These are phyloP conservation scores for Globodera rostochiensis DNA, from an alignment of 1,140 invertebrate species.

Conservation along the genomic window DNA sequence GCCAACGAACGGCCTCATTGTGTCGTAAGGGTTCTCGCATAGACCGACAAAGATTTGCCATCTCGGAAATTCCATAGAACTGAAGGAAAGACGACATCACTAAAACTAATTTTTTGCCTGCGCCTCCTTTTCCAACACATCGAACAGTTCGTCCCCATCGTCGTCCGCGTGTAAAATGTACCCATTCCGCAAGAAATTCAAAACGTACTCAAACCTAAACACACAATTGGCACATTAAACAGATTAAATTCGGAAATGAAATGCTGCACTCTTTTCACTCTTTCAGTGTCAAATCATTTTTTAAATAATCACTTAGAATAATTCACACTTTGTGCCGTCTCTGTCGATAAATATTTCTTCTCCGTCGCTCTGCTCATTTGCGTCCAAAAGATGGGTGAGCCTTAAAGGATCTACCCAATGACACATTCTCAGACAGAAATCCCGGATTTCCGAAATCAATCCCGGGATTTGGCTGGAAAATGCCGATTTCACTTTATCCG, in stretches of 20 bases:
- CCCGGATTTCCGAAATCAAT: no score
- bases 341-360: slow-evolving; percentile 16
- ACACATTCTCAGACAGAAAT: no score
- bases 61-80: slow-evolving; percentile 36
- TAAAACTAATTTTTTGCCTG: slow-evolving; percentile 12
- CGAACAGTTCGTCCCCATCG: slow-evolving; percentile 33
- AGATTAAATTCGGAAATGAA: background rate
- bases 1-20: slow-evolving; percentile 30
- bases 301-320: background rate
- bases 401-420: background rate
- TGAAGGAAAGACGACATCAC: slow-evolving; percentile 7
- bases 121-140: slow-evolving; percentile 34
- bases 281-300: no score
- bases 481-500: no score
- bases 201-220: slow-evolving; percentile 30
- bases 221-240: background rate
- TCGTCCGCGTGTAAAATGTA: slow-evolving; percentile 26
- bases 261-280: background rate
- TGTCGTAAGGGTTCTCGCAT: slow-evolving; percentile 26
- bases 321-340: slow-evolving; percentile 20
- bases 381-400: slow-evolving; percentile 8
- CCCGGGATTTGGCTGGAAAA: no score
- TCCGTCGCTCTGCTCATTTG: background rate
- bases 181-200: slow-evolving; percentile 34
- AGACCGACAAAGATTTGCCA: slow-evolving; percentile 35